Evolutionary conservation across 2,113 vertebrate species (phyloP).

Genomic region (Xyliphius kryptos): DNA sequence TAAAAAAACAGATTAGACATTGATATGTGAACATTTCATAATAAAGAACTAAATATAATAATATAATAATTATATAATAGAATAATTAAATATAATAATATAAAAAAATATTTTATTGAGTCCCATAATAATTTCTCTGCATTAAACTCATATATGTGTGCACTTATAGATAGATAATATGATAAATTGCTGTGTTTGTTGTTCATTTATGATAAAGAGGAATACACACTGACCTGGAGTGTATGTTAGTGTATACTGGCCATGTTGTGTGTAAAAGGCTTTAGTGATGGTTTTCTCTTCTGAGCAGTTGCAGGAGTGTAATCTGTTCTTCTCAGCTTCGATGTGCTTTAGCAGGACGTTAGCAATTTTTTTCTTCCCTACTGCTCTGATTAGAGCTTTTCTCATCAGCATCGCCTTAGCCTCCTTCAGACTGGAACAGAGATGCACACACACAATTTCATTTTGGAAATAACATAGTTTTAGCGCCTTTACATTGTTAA

Average conservation of each 20-base stretch:
- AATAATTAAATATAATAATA: too few relatives aligned
- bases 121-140: too few relatives aligned
- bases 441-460: background rate
- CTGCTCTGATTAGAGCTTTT: constrained; percentile 51
- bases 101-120: too few relatives aligned
- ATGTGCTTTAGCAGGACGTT: constrained; percentile 61
- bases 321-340: constrained; percentile 53
- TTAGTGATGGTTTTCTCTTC: constrained; percentile 39
- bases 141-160: too few relatives aligned
- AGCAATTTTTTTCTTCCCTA: constrained; percentile 60
- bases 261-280: constrained; percentile 50
- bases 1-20: too few relatives aligned
- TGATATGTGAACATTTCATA: too few relatives aligned
- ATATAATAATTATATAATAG: too few relatives aligned
- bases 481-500: too few relatives aligned
- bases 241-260: constrained; percentile 47
- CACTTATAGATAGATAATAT: too few relatives aligned
- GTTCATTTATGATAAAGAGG: background rate
- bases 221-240: constrained; percentile 42
- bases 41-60: too few relatives aligned
- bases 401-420: constrained; percentile 59
- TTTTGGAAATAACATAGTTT: too few relatives aligned
- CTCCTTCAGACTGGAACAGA: constrained; percentile 60
- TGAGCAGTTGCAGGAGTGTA: constrained; percentile 9
- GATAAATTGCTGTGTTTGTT: background rate